phyloP scores from a whole-genome alignment of 2,888 invertebrate species.

The Pseudanteris insignis region DNA sequence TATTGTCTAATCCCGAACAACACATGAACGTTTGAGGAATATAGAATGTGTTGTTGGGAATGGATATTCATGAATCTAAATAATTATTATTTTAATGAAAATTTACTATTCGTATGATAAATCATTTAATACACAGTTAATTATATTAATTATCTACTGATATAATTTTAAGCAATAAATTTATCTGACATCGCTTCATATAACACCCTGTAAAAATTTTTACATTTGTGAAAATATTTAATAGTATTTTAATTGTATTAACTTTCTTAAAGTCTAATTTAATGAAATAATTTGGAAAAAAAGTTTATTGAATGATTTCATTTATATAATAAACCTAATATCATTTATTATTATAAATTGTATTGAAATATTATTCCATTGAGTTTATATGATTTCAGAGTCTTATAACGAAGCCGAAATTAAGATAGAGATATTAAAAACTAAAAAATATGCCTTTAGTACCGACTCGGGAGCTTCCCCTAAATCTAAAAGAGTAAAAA shows the following conservation, averaged over 20 bases:
- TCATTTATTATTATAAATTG: no score
- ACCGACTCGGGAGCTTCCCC: neutral
- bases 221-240: neutral
- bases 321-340: slow-evolving; percentile 1
- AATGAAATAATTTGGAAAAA: neutral
- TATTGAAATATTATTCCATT: no score
- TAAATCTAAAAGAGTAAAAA: neutral
- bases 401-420: slow-evolving; percentile 1
- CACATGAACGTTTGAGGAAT: no score
- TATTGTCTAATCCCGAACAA: no score
- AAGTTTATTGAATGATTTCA: neutral
- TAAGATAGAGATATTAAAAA: neutral
- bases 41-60: no score
- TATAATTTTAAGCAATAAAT: no score
- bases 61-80: no score
- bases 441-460: neutral
- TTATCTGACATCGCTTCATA: no score
- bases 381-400: neutral
- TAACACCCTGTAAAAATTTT: neutral
- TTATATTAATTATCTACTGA: no score
- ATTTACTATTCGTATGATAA: no score
- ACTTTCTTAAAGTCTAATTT: neutral
- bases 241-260: neutral
- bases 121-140: no score
- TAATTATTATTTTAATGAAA: no score